A percentile compares a stretch with the other conserved stretches of the same genome.
phyloP scores from a whole-genome alignment of 92 coral and sea anemone genomes.

The Heteractis magnifica region DNA sequence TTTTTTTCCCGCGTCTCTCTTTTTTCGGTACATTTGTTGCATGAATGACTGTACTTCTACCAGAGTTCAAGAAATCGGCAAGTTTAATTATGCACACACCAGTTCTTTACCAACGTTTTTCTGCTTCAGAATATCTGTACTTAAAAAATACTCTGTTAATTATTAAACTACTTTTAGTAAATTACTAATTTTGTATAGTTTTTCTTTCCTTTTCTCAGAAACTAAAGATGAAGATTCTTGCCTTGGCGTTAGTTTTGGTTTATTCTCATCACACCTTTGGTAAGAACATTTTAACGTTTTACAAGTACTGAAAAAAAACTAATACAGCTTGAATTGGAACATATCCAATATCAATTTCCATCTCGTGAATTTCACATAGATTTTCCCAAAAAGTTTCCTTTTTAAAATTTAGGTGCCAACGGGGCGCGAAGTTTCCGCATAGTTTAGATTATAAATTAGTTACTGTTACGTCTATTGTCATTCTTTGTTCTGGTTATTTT shows the following conservation, averaged over 20 bases:
- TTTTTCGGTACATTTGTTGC: no score
- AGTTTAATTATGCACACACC: no score
- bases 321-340: neutral
- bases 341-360: neutral
- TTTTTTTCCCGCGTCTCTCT: no score
- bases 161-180: neutral
- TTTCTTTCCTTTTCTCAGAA: neutral
- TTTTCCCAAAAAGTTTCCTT: neutral
- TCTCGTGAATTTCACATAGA: neutral
- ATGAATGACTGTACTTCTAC: no score
- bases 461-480: neutral
- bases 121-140: neutral
- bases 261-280: constrained; percentile 3
- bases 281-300: neutral
- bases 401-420: no score
- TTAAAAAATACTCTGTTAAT: neutral
- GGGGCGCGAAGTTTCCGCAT: no score
- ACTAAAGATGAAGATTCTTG: constrained; percentile 14
- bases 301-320: neutral
- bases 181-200: neutral
- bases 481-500: neutral
- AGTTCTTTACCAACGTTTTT: no score
- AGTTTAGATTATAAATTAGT: no score
- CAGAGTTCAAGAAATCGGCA: no score
- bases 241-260: neutral